These are phyloP conservation scores for Blomia tropicalis DNA, from an alignment of 2,888 invertebrate genomes.

Conservation along the genomic window DNA sequence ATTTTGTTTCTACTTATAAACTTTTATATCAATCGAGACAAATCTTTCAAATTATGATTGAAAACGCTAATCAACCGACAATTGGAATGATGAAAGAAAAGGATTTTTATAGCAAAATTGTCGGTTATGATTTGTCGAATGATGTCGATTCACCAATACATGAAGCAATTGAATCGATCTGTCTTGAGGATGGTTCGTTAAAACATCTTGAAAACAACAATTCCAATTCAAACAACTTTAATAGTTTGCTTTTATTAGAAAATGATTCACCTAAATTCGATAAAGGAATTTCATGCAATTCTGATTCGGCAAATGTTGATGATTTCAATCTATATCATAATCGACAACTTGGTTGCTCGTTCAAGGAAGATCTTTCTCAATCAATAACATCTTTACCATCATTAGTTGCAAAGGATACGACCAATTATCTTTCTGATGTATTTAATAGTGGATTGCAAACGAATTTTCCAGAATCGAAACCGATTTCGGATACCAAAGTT, in stretches of 20 bases:
- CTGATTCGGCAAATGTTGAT: background rate
- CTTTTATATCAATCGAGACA: background rate
- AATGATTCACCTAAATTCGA: background rate
- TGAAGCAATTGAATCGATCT: background rate
- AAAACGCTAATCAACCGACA: background rate
- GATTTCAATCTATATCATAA: background rate
- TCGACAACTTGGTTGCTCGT: background rate
- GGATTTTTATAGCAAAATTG: background rate
- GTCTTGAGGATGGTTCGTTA: background rate
- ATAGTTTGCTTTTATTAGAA: background rate
- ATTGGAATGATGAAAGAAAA: conserved; percentile 8
- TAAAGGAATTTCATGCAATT: background rate
- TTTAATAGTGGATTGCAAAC: conserved; percentile 28
- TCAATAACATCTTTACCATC: no score
- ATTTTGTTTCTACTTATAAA: background rate
- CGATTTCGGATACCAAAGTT: background rate
- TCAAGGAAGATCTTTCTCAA: conserved; percentile 3
- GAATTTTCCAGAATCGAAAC: conserved; percentile 26
- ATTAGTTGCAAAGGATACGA: no score
- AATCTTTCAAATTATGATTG: background rate
- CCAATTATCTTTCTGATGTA: background rate
- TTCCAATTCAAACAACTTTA: background rate
- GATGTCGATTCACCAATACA: conserved; percentile 1
- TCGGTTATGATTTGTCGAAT: background rate
- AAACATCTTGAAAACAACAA: background rate